These are phyloP conservation scores for Scomber scombrus DNA, from an alignment of 2,113 vertebrate genomes.

Conservation along the genomic window DNA sequence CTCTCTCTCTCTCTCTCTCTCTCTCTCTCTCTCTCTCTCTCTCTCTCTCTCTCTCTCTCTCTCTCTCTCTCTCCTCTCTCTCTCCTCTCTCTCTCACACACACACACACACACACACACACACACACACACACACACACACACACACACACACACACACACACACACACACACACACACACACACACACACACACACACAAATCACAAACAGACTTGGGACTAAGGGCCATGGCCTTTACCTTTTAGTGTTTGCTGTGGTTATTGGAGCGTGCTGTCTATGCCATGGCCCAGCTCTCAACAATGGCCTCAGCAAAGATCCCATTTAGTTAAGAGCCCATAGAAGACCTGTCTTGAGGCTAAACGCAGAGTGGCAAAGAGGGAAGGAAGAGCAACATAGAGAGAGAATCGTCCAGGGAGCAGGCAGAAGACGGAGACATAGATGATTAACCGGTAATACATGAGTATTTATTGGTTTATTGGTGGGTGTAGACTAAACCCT, in stretches of 20 bases:
- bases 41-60: not conserved
- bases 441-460: not conserved
- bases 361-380: constrained; percentile 58
- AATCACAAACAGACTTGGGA: constrained; percentile 44
- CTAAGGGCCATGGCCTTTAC: constrained; percentile 62
- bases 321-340: constrained; percentile 81
- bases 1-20: not conserved
- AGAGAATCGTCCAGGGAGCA: constrained; percentile 22
- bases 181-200: no score
- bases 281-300: constrained; percentile 74
- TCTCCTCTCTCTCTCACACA: constrained; percentile 12
- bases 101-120: not conserved
- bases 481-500: constrained; percentile 4
- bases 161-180: no score
- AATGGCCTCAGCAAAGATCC: constrained; percentile 77
- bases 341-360: constrained; percentile 74
- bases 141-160: no score
- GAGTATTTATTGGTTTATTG: not conserved
- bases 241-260: constrained; percentile 77
- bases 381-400: constrained; percentile 27
- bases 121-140: no score
- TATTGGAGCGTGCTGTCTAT: constrained; percentile 82
- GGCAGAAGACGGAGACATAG: not conserved
- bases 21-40: not conserved
- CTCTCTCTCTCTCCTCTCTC: not conserved